These are phyloP conservation scores for Thamnophis sirtalis DNA, from an alignment of 2,113 vertebrate genomes.

Conservation along the genomic window DNA sequence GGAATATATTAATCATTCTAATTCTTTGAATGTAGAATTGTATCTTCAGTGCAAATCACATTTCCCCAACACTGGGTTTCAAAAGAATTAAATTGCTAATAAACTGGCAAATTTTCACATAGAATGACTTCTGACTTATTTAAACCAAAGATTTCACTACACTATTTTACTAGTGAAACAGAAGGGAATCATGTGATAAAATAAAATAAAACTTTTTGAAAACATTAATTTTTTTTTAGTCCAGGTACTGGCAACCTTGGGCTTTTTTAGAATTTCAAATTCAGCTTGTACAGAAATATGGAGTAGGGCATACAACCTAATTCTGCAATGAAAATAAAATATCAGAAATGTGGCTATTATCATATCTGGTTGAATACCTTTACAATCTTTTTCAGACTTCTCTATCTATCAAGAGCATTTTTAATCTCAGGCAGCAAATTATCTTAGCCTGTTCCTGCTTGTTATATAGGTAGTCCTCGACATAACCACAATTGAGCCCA, in stretches of 20 bases:
- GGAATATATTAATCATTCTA: background rate
- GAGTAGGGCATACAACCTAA: background rate
- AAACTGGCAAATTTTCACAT: background rate
- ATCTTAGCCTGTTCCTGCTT: background rate
- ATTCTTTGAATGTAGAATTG: background rate
- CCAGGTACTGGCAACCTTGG: background rate
- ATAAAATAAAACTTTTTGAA: background rate
- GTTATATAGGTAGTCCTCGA: background rate
- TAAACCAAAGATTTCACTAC: background rate
- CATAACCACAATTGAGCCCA: too few species aligned
- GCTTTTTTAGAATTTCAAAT: background rate
- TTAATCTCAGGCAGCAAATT: background rate
- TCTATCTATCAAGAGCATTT: background rate
- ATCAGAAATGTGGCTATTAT: background rate
- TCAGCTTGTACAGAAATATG: background rate
- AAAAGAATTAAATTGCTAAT: background rate
- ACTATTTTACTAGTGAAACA: background rate
- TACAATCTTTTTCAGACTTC: background rate
- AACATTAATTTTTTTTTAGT: background rate
- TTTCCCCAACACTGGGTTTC: background rate
- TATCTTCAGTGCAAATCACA: background rate
- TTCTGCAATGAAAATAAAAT: background rate
- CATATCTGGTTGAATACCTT: background rate
- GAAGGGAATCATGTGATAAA: background rate
- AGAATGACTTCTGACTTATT: background rate